Conservation (phyloP, 30 jellyfish, hydroid and myxozoan genomes). For the Turritopsis dohrnii region DNA sequence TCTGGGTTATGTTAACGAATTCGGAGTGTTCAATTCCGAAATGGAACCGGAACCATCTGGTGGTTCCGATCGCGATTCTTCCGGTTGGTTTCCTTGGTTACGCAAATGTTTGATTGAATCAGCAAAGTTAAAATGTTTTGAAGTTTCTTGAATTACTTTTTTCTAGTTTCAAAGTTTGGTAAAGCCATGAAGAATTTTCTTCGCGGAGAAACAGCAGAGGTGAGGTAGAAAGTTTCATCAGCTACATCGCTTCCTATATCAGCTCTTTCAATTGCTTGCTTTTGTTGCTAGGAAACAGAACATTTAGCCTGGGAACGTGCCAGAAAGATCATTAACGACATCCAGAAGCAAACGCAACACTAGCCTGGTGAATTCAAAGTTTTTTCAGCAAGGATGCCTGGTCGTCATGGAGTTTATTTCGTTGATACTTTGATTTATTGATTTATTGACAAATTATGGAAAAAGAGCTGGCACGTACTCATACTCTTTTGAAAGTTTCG, state of each 20-base stretch:
- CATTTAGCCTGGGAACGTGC: constrained; percentile 86
- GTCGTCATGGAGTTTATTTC: too few relatives aligned
- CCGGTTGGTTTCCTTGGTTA: neutral
- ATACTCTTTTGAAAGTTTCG: too few relatives aligned
- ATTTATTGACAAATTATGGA: too few relatives aligned
- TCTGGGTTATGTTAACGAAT: constrained; percentile 86
- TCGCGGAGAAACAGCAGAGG: constrained; percentile 73
- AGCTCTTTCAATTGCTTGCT: too few relatives aligned
- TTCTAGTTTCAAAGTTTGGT: constrained; percentile 82
- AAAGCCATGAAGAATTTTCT: constrained; percentile 71
- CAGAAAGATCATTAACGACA: constrained; percentile 67
- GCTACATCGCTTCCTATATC: too few relatives aligned
- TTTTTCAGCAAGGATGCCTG: neutral
- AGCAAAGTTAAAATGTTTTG: neutral
- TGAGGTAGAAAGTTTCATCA: neutral
- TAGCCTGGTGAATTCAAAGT: neutral
- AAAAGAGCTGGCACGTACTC: too few relatives aligned
- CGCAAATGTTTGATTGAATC: neutral
- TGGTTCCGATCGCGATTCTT: constrained; percentile 22
- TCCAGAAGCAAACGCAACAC: constrained; percentile 47
- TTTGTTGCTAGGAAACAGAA: constrained; percentile 67
- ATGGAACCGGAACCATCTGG: constrained; percentile 39
- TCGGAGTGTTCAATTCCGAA: constrained; percentile 72
- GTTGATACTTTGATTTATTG: too few relatives aligned
- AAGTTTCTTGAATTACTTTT: neutral